Percentiles rank a stretch among this genome's conserved stretches.
Evolutionary conservation across 2,113 vertebrate species (phyloP).

Genomic region (Datnioides undecimradiatus): DNA sequence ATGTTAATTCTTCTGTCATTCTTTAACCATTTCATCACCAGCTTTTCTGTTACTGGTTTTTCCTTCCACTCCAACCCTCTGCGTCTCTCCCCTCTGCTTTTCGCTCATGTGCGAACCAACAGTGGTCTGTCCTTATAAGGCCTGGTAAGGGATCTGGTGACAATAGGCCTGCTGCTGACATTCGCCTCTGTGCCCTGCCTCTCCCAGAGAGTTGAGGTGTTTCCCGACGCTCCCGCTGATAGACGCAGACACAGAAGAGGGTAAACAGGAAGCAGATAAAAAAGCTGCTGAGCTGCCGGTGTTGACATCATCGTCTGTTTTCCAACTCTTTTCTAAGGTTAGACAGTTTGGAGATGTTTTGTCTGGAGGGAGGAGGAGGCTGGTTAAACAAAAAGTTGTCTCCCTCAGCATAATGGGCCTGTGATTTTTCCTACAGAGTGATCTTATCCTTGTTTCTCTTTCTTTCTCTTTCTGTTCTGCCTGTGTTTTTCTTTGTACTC

Average conservation of each 20-base stretch:
- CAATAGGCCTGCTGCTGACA: conserved; percentile 58
- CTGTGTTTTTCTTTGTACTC: neutral
- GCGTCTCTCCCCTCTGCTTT: conserved; percentile 17
- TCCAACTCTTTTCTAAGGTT: conserved; percentile 22
- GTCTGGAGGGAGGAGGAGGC: conserved; percentile 34
- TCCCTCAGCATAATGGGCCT: conserved; percentile 37
- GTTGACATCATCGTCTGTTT: conserved; percentile 67
- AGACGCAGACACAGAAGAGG: conserved; percentile 40
- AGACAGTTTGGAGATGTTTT: conserved; percentile 28
- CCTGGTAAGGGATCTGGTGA: conserved; percentile 50
- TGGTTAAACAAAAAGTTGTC: conserved; percentile 47
- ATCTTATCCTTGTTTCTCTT: neutral
- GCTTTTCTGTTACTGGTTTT: conserved; percentile 21
- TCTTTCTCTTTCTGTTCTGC: neutral
- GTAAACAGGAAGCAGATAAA: conserved; percentile 80
- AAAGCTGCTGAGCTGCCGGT: conserved; percentile 12
- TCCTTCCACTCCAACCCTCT: neutral
- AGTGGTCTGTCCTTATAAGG: conserved; percentile 73
- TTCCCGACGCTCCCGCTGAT: conserved; percentile 60
- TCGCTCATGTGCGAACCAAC: conserved; percentile 6
- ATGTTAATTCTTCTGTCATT: conserved; percentile 38
- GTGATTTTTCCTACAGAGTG: conserved; percentile 1
- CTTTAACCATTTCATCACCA: conserved; percentile 28
- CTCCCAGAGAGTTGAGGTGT: conserved; percentile 64
- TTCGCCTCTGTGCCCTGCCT: conserved; percentile 23